A percentile compares a stretch with the other conserved stretches of the same genome.
These are phyloP conservation scores for Mongoloraphidia duomilia DNA, from an alignment of 2,888 invertebrate species.

Conservation along the genomic window DNA sequence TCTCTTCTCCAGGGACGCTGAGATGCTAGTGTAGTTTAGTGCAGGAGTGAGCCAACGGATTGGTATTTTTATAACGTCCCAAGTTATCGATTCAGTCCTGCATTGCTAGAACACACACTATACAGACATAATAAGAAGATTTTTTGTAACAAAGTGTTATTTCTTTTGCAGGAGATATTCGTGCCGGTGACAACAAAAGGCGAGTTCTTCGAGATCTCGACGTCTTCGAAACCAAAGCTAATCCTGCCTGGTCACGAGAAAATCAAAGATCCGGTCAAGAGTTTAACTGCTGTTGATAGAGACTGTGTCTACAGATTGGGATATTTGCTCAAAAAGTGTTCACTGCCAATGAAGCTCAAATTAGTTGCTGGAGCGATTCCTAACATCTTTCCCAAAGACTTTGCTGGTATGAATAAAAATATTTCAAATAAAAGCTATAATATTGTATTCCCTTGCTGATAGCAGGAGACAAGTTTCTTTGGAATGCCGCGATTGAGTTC, in stretches of 20 bases:
- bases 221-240: conserved; percentile 39
- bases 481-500: no score
- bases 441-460: no score
- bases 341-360: conserved; percentile 42
- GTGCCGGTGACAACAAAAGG: conserved; percentile 62
- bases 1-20: no score
- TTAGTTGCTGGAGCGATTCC: conserved; percentile 44
- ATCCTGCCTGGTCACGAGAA: conserved; percentile 37
- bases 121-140: no score
- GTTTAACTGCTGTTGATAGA: conserved; percentile 33
- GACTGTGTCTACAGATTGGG: conserved; percentile 34
- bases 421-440: neutral
- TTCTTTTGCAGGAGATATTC: conserved; percentile 45
- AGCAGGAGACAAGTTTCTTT: no score
- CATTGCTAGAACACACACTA: no score
- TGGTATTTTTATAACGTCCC: no score
- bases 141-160: neutral
- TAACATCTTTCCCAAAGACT: conserved; percentile 43
- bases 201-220: conserved; percentile 54
- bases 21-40: no score
- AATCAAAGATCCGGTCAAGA: conserved; percentile 32
- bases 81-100: no score
- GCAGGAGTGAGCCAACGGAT: no score
- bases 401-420: conserved; percentile 36
- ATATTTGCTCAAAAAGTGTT: conserved; percentile 40